These are phyloP conservation scores for Leuciscus waleckii DNA, from an alignment of 2,797 vertebrate genomes.

Conservation along the genomic window DNA sequence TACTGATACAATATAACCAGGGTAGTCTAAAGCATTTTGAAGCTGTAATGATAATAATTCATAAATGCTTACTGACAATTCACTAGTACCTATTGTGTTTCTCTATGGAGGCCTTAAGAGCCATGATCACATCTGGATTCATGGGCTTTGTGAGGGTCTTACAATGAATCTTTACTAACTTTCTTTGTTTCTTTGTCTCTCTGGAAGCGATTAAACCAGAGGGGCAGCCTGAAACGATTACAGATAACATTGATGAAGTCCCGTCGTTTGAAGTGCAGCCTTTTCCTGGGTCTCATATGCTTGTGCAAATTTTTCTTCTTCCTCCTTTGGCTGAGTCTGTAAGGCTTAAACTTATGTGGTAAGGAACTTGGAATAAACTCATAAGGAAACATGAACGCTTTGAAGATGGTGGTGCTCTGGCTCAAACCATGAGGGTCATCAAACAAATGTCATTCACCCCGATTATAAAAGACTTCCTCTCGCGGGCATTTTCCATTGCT, in stretches of 20 bases:
- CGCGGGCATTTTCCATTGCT: conserved; percentile 57
- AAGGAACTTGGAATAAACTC: conserved; percentile 76
- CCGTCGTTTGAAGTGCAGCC: conserved; percentile 83
- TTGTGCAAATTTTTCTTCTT: conserved; percentile 75
- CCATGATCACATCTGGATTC: conserved; percentile 35
- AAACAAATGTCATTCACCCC: conserved; percentile 68
- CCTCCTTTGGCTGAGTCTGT: conserved; percentile 73
- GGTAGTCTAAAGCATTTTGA: conserved; percentile 9
- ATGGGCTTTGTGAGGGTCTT: conserved; percentile 19
- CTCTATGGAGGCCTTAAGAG: not conserved
- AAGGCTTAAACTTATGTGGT: conserved; percentile 73
- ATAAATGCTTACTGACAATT: conserved; percentile 19
- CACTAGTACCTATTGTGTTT: conserved; percentile 24
- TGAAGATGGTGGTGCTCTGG: conserved; percentile 80
- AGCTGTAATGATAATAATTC: conserved; percentile 26
- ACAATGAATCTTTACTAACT: conserved; percentile 25
- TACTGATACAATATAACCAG: not conserved
- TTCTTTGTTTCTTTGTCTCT: conserved; percentile 64
- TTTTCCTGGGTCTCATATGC: conserved; percentile 43
- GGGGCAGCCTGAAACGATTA: conserved; percentile 86
- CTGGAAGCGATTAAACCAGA: conserved; percentile 86
- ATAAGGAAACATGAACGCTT: conserved; percentile 74
- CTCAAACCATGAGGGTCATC: conserved; percentile 71
- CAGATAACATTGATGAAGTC: conserved; percentile 89
- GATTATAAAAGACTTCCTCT: conserved; percentile 70